Evolutionary conservation across 2,888 invertebrate genomes (phyloP).

Genomic region (Drosophila nigritarsus): DNA sequence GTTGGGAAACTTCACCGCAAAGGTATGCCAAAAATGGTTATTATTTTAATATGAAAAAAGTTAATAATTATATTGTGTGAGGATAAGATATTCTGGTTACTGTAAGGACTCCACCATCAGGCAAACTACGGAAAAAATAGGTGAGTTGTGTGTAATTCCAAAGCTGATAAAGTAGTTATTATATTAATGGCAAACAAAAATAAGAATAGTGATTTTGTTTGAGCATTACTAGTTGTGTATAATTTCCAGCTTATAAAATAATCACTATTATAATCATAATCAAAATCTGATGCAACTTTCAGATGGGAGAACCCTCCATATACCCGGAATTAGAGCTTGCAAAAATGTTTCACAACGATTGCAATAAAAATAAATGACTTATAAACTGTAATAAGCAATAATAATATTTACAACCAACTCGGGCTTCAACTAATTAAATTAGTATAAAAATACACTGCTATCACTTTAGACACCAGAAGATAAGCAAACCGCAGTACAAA

Average conservation of each 20-base stretch:
- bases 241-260: background rate
- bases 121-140: background rate
- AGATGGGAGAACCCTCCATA: background rate
- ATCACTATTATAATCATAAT: background rate
- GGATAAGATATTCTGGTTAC: background rate
- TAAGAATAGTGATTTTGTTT: background rate
- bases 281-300: background rate
- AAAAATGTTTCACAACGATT: background rate
- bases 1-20: conserved; percentile 23
- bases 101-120: background rate
- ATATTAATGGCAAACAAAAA: background rate
- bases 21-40: conserved; percentile 36
- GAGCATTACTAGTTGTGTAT: background rate
- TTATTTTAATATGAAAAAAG: conserved; percentile 8
- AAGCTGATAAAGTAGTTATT: background rate
- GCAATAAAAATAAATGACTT: too few relatives aligned
- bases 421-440: background rate
- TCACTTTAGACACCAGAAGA: background rate
- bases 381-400: too few relatives aligned
- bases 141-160: background rate
- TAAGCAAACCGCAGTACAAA: conserved; percentile 24
- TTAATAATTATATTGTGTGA: background rate
- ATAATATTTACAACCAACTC: background rate
- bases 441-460: background rate
- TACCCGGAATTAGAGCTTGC: background rate